Evolutionary conservation across 1,140 invertebrate species (phyloP).

Genomic region (Tetragnatha versicolor): DNA sequence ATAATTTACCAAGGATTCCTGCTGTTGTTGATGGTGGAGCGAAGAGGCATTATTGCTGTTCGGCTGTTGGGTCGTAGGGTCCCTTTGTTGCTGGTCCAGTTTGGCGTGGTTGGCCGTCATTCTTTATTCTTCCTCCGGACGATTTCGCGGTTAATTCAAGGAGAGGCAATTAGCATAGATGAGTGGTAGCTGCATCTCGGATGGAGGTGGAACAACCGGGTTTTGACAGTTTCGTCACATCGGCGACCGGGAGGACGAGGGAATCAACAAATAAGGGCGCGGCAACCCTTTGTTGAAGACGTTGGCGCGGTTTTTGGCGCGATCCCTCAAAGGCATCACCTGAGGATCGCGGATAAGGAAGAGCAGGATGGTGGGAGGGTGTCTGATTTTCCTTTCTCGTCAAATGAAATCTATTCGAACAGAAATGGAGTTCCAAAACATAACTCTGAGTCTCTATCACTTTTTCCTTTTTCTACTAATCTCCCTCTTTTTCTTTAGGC

Average conservation of each 20-base stretch:
- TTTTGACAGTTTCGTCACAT: conserved; percentile 9
- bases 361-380: too few species aligned
- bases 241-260: conserved; percentile 1
- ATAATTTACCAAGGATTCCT: conserved; percentile 25
- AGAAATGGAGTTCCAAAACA: too few species aligned
- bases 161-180: neutral
- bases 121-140: neutral
- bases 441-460: too few species aligned
- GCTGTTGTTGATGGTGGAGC: conserved; percentile 1
- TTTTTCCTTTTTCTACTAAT: too few species aligned
- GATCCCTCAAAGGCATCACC: too few species aligned
- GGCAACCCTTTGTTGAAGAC: too few species aligned
- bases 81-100: conserved; percentile 16
- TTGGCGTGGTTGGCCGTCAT: conserved; percentile 47
- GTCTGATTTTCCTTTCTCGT: too few species aligned
- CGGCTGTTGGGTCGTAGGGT: conserved; percentile 5
- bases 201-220: neutral
- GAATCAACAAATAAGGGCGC: conserved; percentile 14
- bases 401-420: too few species aligned
- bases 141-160: neutral
- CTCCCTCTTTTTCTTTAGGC: too few species aligned
- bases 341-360: too few species aligned
- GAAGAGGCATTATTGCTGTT: conserved; percentile 5
- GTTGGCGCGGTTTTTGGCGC: too few species aligned
- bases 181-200: too few species aligned